phyloP scores from a whole-genome alignment of 1,140 invertebrate species.

The Drosophila willistoni region DNA sequence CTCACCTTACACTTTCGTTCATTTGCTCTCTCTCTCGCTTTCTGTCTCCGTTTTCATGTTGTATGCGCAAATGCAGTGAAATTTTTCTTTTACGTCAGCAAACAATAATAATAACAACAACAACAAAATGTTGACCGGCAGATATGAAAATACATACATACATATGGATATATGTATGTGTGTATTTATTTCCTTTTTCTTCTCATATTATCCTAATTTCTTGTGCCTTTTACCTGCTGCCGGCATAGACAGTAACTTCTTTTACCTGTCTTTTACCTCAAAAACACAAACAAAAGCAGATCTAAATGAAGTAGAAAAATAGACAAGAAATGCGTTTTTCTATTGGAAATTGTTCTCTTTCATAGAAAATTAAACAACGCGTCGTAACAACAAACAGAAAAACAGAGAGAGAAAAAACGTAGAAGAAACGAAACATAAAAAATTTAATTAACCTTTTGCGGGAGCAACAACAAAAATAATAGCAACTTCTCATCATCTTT shows the following conservation, averaged over 20 bases:
- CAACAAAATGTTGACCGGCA: slow-evolving; percentile 19
- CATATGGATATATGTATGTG: no score
- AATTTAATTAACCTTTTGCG: slow-evolving; percentile 66
- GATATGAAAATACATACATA: slow-evolving; percentile 29
- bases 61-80: slow-evolving; percentile 46
- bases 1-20: slow-evolving; percentile 5
- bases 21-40: neutral
- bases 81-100: slow-evolving; percentile 39
- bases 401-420: slow-evolving; percentile 48
- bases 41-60: slow-evolving; percentile 26
- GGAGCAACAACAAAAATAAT: slow-evolving; percentile 34
- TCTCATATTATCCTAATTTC: neutral
- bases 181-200: slow-evolving; percentile 31
- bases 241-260: slow-evolving; percentile 15
- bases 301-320: neutral
- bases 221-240: slow-evolving; percentile 1
- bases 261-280: slow-evolving; percentile 47
- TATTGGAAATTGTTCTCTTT: slow-evolving; percentile 60
- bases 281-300: neutral
- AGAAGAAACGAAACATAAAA: slow-evolving; percentile 42
- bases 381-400: slow-evolving; percentile 23
- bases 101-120: neutral
- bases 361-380: slow-evolving; percentile 55
- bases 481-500: slow-evolving; percentile 46
- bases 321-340: slow-evolving; percentile 13